Conservation (phyloP, 2,888 invertebrate species). For the Xanthorhoe spadicearia region DNA sequence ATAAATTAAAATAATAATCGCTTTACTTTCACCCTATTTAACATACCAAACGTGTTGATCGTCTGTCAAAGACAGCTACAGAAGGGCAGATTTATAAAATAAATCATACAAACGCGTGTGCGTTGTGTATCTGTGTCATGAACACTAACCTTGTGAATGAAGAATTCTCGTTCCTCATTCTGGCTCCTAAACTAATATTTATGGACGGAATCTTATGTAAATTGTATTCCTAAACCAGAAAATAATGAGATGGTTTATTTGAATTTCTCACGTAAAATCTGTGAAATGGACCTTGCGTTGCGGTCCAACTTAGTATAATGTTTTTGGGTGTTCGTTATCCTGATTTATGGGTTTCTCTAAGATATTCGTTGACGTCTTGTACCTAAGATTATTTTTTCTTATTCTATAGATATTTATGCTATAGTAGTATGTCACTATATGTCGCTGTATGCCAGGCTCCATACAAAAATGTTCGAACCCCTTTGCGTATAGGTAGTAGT, state of each 20-base stretch:
- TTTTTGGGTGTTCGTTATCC: conserved; percentile 13
- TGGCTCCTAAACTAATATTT: conserved; percentile 54
- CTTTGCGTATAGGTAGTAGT: no score
- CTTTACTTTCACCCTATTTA: no score
- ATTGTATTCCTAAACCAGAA: conserved; percentile 50
- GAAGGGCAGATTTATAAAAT: background rate
- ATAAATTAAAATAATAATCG: no score
- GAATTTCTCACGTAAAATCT: conserved; percentile 53
- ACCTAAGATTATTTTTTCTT: no score
- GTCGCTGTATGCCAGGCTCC: no score
- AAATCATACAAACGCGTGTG: background rate
- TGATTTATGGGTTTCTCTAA: conserved; percentile 26
- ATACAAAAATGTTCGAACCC: no score
- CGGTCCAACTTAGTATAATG: conserved; percentile 28
- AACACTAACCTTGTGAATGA: conserved; percentile 28
- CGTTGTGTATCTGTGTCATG: background rate
- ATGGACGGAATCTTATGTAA: conserved; percentile 45
- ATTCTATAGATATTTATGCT: no score
- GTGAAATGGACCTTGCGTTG: conserved; percentile 26
- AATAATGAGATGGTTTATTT: conserved; percentile 51
- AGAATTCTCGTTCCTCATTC: conserved; percentile 40
- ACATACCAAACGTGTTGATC: no score
- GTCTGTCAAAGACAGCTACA: no score
- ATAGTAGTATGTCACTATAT: no score
- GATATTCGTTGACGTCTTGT: conserved; percentile 6